Evolutionary conservation across 2,888 invertebrate genomes (phyloP).

Genomic region (Dynastes grantii): DNA sequence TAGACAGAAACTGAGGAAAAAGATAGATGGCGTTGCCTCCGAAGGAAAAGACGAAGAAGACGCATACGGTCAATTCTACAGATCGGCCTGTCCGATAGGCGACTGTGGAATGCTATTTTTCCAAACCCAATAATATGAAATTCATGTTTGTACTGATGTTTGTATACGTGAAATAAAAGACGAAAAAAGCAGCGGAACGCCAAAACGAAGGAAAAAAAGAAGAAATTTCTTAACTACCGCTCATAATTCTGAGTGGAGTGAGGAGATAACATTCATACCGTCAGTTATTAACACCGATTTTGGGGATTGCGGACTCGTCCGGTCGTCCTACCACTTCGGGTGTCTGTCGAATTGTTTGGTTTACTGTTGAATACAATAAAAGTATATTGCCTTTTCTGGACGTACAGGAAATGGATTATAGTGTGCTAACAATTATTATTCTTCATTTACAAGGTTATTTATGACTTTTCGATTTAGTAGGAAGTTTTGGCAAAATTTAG

Average conservation of each 20-base stretch:
- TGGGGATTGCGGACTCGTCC: constrained; percentile 16
- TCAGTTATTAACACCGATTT: constrained; percentile 50
- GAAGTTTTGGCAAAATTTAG: background rate
- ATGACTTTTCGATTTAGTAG: background rate
- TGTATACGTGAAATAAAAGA: constrained; percentile 16
- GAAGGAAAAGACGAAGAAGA: constrained; percentile 49
- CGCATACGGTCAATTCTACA: constrained; percentile 50
- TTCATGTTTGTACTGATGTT: constrained; percentile 61
- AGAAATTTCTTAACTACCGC: constrained; percentile 54
- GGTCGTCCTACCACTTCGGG: constrained; percentile 25
- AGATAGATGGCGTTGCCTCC: constrained; percentile 65
- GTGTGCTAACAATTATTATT: background rate
- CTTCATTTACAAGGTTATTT: background rate
- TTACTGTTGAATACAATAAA: constrained; percentile 10
- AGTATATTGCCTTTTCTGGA: background rate
- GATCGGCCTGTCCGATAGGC: constrained; percentile 65
- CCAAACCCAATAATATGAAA: constrained; percentile 61
- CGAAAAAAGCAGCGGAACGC: constrained; percentile 11
- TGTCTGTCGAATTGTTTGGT: constrained; percentile 15
- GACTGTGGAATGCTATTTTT: constrained; percentile 66
- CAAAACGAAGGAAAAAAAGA: constrained; percentile 16
- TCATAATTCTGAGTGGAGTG: constrained; percentile 54
- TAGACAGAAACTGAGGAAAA: constrained; percentile 62
- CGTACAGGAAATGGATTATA: background rate
- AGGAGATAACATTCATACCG: constrained; percentile 49